Evolutionary conservation across 2,888 invertebrate genomes (phyloP), one percentile per base, ranked within the genome.

Genomic region (Nipponacmea schrenckii): DNA sequence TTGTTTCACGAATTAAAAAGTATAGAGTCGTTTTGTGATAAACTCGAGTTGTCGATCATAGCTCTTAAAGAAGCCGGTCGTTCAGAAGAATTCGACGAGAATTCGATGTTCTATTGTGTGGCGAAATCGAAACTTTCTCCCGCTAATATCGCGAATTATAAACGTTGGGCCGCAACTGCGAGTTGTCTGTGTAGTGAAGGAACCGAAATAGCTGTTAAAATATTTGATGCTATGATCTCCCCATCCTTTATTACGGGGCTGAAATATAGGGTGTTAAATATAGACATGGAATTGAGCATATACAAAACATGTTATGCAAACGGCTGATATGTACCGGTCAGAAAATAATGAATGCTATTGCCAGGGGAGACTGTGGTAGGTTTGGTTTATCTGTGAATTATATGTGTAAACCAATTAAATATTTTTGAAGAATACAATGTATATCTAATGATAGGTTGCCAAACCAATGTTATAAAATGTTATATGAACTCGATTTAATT

Each of bases 121-220:
- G 56, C 56, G 8, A 56, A 56, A 56, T 56, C 56, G 20, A 56
- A 56, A 20, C 20, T 56, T 20, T 56, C 56, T 5, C 20, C 56
- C n/a, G 20, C 20, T 56, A 56, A 56, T 20, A 56, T 56, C n/a
- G 56, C 56, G 20, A 7, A 56, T 12, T 56, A 20, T 12, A 56
- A 50, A 20, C 17, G 50, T 20, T 50, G 50, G 50, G 17, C 50
- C 17, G 50, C 50, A 8, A 20, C n/a, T 20, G 50, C 17, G 8
- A 50, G 20, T 17, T 20, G 20, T 20, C 15, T 20, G 20, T 56
- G 15, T 2, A 20, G 15, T 7, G 56, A 56, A 56, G n/a, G n/a
- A n/a, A n/a, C n/a, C n/a, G n/a, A n/a, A n/a, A n/a, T 56, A 14
- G 56, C 56, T 24, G n/a, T 56, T 56, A 56, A 56, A 56, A n/a